Percentiles rank a stretch among this genome's conserved stretches.
These are phyloP conservation scores for Rhabdophis nuchalis DNA, from an alignment of 2,797 vertebrate genomes.

Conservation along the genomic window DNA sequence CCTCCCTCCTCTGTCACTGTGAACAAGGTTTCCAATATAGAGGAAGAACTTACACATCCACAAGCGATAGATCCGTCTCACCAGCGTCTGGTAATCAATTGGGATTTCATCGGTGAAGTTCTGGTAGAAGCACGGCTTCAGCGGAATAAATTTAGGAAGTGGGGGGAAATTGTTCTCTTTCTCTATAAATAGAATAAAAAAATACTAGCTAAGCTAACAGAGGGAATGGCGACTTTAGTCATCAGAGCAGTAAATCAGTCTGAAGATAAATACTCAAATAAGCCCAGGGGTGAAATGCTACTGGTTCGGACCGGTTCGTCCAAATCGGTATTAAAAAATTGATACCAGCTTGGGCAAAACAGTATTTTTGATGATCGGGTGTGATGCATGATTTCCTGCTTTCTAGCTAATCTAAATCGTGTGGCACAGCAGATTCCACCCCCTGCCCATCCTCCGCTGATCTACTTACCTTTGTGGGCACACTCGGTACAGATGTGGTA, in stretches of 20 bases:
- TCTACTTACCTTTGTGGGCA: too few relatives aligned
- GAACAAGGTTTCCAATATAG: background rate
- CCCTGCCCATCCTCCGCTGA: too few relatives aligned
- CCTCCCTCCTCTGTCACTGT: background rate
- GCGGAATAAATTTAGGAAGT: conserved; percentile 79
- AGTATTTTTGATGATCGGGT: too few relatives aligned
- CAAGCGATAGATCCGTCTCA: conserved; percentile 85
- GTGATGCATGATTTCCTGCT: too few relatives aligned
- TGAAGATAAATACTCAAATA: background rate
- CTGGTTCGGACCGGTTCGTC: too few relatives aligned
- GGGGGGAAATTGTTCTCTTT: conserved; percentile 91
- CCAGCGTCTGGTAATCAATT: conserved; percentile 76
- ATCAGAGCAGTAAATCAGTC: background rate
- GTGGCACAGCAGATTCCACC: too few relatives aligned
- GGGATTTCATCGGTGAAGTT: conserved; percentile 92
- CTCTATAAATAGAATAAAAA: conserved; percentile 67
- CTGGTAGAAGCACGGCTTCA: conserved; percentile 95
- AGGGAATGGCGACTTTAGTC: too few relatives aligned
- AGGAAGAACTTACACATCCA: conserved; percentile 85
- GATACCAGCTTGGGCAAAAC: too few relatives aligned
- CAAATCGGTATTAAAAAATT: too few relatives aligned
- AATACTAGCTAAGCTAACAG: background rate
- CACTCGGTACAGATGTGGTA: too few relatives aligned
- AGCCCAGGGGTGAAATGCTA: background rate
- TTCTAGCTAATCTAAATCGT: too few relatives aligned